Evolutionary conservation across 2,797 vertebrate genomes (phyloP).

Genomic region (Synaphobranchus kaupii): DNA sequence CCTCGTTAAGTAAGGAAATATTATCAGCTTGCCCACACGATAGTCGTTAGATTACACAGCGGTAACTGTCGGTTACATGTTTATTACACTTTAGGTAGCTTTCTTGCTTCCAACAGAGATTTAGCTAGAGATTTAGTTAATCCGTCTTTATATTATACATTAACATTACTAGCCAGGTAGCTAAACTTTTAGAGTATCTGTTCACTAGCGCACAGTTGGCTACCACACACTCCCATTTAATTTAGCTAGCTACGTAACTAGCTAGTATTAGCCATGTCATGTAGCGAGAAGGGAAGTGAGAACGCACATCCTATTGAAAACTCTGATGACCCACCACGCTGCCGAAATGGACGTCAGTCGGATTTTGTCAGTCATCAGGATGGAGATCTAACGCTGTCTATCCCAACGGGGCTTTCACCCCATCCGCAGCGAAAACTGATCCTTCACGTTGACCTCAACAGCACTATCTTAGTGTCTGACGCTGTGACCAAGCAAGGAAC

Average conservation of each 20-base stretch:
- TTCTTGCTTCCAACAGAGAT: too few species aligned
- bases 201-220: too few species aligned
- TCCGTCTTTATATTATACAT: too few species aligned
- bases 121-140: too few species aligned
- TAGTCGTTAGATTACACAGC: too few species aligned
- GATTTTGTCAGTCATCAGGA: slow-evolving; percentile 19
- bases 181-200: too few species aligned
- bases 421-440: slow-evolving; percentile 68
- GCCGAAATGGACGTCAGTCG: neutral
- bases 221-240: too few species aligned
- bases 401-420: slow-evolving; percentile 21
- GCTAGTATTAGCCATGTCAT: slow-evolving; percentile 21
- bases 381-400: slow-evolving; percentile 13
- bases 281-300: neutral
- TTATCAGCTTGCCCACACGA: too few species aligned
- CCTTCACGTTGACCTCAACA: slow-evolving; percentile 86
- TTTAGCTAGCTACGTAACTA: neutral
- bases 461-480: slow-evolving; percentile 83
- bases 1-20: neutral
- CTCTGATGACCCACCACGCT: neutral
- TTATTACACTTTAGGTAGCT: too few species aligned
- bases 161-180: neutral
- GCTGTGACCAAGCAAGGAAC: slow-evolving; percentile 74
- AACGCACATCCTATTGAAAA: neutral
- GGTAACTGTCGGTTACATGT: too few species aligned